Base-by-base conservation (phyloP, 2,888 invertebrate genomes). In the Tolmerus cingulatus region DNA sequence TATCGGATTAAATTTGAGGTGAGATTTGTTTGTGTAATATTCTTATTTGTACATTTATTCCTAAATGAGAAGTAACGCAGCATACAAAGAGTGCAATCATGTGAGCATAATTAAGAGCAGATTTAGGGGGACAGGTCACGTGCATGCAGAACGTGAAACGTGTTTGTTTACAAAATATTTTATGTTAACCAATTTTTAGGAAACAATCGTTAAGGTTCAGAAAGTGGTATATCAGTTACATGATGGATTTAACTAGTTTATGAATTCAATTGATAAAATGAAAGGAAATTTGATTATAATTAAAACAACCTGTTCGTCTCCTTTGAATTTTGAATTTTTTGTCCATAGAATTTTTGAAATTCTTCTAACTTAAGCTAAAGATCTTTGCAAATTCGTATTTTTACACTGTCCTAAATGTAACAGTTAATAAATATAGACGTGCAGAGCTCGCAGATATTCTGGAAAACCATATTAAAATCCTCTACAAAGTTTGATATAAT, bases 341-440 rank as follows among this genome's bases (percentile, higher is more conserved):
- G 2, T 78, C 43, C 40, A 19, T 43, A 78, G 78, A 78, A 78
- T 46, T 78, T 78, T 78, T 78, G 37, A 46, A 78, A 78, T 78
- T 78, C 78, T 43, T 4, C 43, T 78, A 78, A 78, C 43, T 78
- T 78, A 78, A 78, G 19, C 23, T 78, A 37, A 37, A 78, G 40
- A 66, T 66, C 66, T 66, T 46, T 46, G 43, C 78, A 43, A 43
- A 43, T 46, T 40, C 43, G 40, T 78, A 23, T 40, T 46, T 78
- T 78, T 78, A 78, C 78, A 78, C 40, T 78, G 78, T 78, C 78
- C 43, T 78, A 43, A 19, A 43, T 78, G 19, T 40, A 78, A 37
- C 37, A 78, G 46, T 76, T 40, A 78, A 78, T 78, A 78, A 78
- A 78, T 78, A 78, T 37, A 40, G 27, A 43, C 78, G 78, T 78